Evolutionary conservation across 1,140 invertebrate species (phyloP).

Genomic region (Rhagoletis pomonella): DNA sequence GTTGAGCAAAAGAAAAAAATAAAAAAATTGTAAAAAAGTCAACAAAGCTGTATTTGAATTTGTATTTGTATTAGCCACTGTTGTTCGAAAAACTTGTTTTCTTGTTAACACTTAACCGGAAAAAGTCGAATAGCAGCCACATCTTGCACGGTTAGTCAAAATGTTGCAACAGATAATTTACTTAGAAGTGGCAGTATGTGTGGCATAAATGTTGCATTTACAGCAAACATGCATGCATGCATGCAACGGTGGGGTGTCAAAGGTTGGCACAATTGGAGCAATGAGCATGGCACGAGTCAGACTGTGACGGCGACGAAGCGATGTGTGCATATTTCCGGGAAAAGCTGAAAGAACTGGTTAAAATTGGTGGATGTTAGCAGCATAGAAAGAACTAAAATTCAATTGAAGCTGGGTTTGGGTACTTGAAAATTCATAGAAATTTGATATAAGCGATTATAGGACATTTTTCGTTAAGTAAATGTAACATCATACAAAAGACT

Average conservation of each 20-base stretch:
- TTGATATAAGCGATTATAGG: not conserved
- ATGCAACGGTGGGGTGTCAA: slow-evolving; percentile 48
- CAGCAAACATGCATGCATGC: not conserved
- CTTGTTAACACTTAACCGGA: slow-evolving; percentile 30
- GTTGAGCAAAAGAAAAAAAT: not conserved
- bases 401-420: not conserved
- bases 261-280: slow-evolving; percentile 52
- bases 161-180: slow-evolving; percentile 26
- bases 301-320: not conserved
- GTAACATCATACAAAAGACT: not conserved
- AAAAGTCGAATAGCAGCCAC: not conserved
- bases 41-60: slow-evolving; percentile 14
- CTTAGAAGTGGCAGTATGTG: slow-evolving; percentile 31
- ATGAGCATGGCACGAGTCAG: slow-evolving; percentile 21
- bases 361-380: not conserved
- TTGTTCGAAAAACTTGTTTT: slow-evolving; percentile 12
- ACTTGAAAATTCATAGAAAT: not conserved
- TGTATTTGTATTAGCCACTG: slow-evolving; percentile 38
- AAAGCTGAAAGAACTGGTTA: not conserved
- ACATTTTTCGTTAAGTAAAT: not conserved
- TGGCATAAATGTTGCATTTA: slow-evolving; percentile 4
- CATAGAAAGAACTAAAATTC: not conserved
- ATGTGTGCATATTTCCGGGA: slow-evolving; percentile 31
- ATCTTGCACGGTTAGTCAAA: not conserved
- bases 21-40: not conserved